Evolutionary conservation across 2,888 invertebrate genomes (phyloP).

Genomic region (Gymnosoma rotundatum): DNA sequence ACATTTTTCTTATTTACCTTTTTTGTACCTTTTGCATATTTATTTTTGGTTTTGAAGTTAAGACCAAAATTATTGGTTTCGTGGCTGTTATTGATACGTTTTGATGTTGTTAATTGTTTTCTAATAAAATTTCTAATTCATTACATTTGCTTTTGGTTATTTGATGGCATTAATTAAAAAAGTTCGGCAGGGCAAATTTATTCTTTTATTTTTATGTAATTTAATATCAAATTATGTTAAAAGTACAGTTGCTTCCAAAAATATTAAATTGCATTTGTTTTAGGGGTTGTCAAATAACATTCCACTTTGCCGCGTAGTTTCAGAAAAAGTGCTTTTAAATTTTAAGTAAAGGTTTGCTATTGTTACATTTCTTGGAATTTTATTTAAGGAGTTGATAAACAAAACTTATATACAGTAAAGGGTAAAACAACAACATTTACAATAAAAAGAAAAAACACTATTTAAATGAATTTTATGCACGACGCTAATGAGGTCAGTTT

Average conservation of each 20-base stretch:
- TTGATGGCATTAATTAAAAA: slow-evolving; percentile 12
- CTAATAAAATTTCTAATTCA: slow-evolving; percentile 6
- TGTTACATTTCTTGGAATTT: background rate
- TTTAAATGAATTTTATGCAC: too few species aligned
- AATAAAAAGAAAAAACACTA: too few species aligned
- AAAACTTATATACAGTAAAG: background rate
- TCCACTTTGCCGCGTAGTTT: background rate
- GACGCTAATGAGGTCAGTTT: too few species aligned
- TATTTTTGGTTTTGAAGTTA: background rate
- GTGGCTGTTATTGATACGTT: slow-evolving; percentile 4
- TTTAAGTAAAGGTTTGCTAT: background rate
- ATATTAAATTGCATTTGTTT: background rate
- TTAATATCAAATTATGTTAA: background rate
- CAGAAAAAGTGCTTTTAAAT: background rate
- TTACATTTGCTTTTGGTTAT: slow-evolving; percentile 6
- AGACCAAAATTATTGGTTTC: slow-evolving; percentile 19
- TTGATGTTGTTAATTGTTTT: background rate
- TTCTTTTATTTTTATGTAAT: background rate
- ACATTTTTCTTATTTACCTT: slow-evolving; percentile 37
- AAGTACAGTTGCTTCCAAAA: background rate
- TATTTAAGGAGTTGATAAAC: background rate
- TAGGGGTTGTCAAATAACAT: slow-evolving; percentile 1
- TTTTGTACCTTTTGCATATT: background rate
- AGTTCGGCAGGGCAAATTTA: background rate
- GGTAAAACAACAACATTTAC: background rate